Conservation (phyloP, 2,888 invertebrate species). For the Dryobotodes eremita region DNA sequence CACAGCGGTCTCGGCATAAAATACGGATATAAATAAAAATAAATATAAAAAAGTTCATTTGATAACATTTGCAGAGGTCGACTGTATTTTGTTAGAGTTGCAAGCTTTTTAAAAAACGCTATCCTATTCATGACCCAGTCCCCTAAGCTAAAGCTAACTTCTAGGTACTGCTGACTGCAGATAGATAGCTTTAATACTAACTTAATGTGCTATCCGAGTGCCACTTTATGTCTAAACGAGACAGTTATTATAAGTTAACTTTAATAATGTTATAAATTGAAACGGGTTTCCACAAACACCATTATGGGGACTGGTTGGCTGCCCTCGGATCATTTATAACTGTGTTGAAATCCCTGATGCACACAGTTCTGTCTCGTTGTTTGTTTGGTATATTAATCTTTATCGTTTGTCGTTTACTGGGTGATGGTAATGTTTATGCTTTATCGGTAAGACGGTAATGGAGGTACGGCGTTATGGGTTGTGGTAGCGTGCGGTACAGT, state of each 20-base stretch:
- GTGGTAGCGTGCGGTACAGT: background rate
- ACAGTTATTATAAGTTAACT: constrained; percentile 56
- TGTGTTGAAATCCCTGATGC: constrained; percentile 33
- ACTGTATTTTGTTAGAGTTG: background rate
- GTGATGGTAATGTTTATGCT: constrained; percentile 1
- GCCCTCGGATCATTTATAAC: constrained; percentile 34
- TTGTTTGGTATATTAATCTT: constrained; percentile 33
- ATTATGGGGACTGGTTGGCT: constrained; percentile 35
- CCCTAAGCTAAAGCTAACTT: background rate
- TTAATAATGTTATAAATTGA: constrained; percentile 61
- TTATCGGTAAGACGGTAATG: constrained; percentile 12
- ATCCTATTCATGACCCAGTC: background rate
- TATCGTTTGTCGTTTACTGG: constrained; percentile 40
- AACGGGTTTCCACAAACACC: constrained; percentile 55
- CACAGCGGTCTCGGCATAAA: background rate
- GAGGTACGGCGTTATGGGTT: background rate
- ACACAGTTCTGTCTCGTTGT: constrained; percentile 25
- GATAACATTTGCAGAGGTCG: background rate
- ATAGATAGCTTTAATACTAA: constrained; percentile 41
- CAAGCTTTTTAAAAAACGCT: background rate
- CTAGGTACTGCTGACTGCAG: background rate
- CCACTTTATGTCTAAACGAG: constrained; percentile 51
- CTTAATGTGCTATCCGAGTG: constrained; percentile 34
- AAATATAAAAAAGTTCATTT: background rate
- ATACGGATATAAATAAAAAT: background rate